Conservation (phyloP, 2,888 invertebrate genomes). For the Strigamia transsilvanica region DNA sequence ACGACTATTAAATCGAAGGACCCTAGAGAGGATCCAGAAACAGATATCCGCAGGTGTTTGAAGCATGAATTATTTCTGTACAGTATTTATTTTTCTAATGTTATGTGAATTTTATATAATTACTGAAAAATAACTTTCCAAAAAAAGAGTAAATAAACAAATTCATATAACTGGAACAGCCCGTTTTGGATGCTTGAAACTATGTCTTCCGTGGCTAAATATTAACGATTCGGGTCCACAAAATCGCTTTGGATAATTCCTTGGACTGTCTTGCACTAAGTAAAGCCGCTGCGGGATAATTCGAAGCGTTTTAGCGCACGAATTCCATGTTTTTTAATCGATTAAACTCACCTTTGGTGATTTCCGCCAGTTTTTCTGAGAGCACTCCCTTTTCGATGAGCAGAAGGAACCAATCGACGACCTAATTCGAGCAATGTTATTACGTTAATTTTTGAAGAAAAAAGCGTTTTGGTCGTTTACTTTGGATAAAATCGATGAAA, state of each 20-base stretch:
- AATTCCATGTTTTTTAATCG: no score
- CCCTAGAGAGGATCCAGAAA: slow-evolving; percentile 75
- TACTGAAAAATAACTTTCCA: neutral
- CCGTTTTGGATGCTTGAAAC: neutral
- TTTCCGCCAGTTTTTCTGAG: neutral
- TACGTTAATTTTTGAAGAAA: neutral
- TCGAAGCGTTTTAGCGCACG: no score
- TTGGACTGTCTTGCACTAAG: neutral
- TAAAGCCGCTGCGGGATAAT: neutral
- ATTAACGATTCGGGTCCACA: neutral
- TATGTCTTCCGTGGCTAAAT: neutral
- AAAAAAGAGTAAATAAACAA: neutral
- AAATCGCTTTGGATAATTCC: neutral
- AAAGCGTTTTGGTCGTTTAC: no score
- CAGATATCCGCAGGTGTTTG: slow-evolving; percentile 73
- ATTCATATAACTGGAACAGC: no score
- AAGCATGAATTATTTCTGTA: neutral
- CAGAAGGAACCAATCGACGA: neutral
- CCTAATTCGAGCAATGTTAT: neutral
- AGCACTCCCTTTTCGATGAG: neutral
- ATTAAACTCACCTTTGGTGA: neutral
- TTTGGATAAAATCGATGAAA: neutral
- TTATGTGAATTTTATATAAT: neutral
- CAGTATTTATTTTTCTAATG: neutral
- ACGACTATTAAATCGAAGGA: slow-evolving; percentile 73